Conservation (phyloP, 2,888 invertebrate genomes). For the Hoplodrina ambigua region DNA sequence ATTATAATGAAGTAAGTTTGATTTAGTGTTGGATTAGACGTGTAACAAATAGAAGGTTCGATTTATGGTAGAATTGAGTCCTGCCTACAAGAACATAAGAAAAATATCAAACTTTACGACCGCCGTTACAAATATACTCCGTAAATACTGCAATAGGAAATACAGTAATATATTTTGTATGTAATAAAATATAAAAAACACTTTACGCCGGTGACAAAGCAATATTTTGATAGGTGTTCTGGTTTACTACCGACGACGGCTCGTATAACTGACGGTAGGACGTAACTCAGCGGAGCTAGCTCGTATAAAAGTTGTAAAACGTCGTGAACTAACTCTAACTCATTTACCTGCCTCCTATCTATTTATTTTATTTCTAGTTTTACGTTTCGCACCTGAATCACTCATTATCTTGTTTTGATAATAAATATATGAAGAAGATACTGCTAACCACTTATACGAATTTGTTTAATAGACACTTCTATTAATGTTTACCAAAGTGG, state of each 20-base stretch:
- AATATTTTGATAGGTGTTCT: constrained; percentile 74
- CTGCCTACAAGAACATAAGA: neutral
- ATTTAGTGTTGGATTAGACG: too few relatives aligned
- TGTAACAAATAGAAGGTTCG: neutral
- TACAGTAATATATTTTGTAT: constrained; percentile 54
- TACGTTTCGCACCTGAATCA: constrained; percentile 34
- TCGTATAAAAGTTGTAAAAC: constrained; percentile 78
- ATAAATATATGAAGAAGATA: constrained; percentile 15
- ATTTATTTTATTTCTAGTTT: constrained; percentile 68
- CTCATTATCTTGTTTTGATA: constrained; percentile 28
- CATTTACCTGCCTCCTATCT: constrained; percentile 61
- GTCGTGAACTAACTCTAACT: constrained; percentile 68
- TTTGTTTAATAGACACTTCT: neutral
- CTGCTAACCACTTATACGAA: neutral
- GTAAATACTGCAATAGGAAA: constrained; percentile 41
- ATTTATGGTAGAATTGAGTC: constrained; percentile 9
- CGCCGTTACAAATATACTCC: constrained; percentile 37
- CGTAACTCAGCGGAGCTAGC: constrained; percentile 62
- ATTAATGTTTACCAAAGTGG: neutral
- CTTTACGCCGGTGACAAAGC: constrained; percentile 66
- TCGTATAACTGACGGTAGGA: constrained; percentile 71
- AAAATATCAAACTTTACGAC: constrained; percentile 36
- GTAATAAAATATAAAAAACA: constrained; percentile 64
- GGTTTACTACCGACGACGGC: constrained; percentile 67
- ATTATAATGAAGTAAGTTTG: neutral